Evolutionary conservation across 2,888 invertebrate species (phyloP).

Genomic region (Biston stratarius): DNA sequence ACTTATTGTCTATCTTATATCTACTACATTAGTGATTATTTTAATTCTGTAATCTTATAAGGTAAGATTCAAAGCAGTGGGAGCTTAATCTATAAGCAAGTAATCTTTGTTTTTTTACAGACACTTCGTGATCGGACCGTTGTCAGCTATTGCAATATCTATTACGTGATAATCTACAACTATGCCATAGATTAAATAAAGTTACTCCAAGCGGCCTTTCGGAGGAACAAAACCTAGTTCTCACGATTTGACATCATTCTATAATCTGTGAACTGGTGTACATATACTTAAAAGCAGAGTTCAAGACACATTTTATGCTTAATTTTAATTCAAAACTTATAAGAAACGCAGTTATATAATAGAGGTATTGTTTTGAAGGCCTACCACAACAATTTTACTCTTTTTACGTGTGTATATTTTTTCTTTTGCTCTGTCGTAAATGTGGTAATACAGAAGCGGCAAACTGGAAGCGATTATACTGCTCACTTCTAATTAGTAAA

Average conservation of each 20-base stretch:
- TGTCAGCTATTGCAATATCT: conserved; percentile 43
- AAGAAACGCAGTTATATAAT: conserved; percentile 27
- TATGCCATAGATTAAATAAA: conserved; percentile 9
- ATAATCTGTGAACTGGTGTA: conserved; percentile 28
- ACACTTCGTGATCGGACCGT: conserved; percentile 52
- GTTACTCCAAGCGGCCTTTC: conserved; percentile 41
- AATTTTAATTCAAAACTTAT: conserved; percentile 11
- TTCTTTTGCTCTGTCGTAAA: not conserved
- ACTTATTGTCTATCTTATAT: too few species aligned
- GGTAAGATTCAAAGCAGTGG: not conserved
- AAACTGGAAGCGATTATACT: too few species aligned
- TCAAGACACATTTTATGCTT: conserved; percentile 11
- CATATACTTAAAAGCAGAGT: conserved; percentile 10
- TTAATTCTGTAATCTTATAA: not conserved
- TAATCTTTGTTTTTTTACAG: conserved; percentile 45
- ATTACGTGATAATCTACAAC: conserved; percentile 53
- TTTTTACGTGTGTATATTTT: conserved; percentile 1
- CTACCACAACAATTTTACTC: not conserved
- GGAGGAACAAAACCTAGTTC: conserved; percentile 49
- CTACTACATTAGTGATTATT: too few species aligned
- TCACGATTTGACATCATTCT: conserved; percentile 50
- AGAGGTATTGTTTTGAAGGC: conserved; percentile 18
- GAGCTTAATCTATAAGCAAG: not conserved
- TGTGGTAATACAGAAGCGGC: too few species aligned
- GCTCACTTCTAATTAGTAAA: too few species aligned